Evolutionary conservation across 2,113 vertebrate genomes (phyloP), one percentile per base, ranked within the genome.

Genomic region (Danio rerio): DNA sequence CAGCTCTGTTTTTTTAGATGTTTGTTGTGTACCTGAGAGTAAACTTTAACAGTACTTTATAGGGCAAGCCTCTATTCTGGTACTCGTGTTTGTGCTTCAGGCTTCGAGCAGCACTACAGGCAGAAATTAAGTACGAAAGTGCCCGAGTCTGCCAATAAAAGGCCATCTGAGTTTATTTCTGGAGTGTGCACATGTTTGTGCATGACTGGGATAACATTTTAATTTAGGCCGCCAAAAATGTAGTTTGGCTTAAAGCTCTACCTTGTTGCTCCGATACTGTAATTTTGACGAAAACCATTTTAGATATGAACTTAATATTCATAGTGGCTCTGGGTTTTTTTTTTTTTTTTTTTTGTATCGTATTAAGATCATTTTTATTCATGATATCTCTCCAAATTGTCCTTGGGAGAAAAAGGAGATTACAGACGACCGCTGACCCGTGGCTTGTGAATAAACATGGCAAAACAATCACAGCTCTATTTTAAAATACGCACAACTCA

Each of bases 291-390:
- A 85, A 90, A 92, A 92, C 81, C 45, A 88, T 88, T 87, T 88
- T 84, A 88, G 89, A 92, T 94, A 87, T 89, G 81, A 49, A 82
- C 84, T 72, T 93, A 94, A 86, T 93, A 94, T 94, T 94, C 93
- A 94, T 91, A 91, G 91, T 89, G 90, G 89, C 91, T 88, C 84
- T 87, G 91, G 90, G 89, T 92, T 91, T 88, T n/a, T n/a, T n/a
- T n/a, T n/a, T n/a, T n/a, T n/a, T n/a, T n/a, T n/a, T n/a, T n/a
- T n/a, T 85, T 88, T 76, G 87, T 62, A 55, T 62, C 77, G 89
- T 88, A 94, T 93, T 90, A 90, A 89, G 88, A 93, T 90, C 75
- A 92, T 93, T 94, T 94, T 92, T 93, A 94, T 94, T 94, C 93
- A 94, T 94, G 89, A 92, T 91, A 92, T 92, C 88, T 83, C 84